Evolutionary conservation across 1,140 invertebrate genomes (phyloP).

Genomic region (Brachionus sp.): DNA sequence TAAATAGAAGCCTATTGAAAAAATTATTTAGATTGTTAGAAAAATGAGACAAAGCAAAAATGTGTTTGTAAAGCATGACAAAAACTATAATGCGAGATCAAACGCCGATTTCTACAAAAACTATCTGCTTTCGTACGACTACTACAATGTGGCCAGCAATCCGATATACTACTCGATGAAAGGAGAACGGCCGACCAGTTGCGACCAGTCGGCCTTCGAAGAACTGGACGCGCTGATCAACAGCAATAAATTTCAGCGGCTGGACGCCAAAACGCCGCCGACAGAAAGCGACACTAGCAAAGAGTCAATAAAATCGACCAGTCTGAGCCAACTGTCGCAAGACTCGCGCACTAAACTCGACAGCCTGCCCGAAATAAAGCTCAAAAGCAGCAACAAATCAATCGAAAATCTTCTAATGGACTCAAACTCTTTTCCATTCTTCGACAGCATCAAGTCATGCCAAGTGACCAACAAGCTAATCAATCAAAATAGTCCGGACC

Average conservation of each 20-base stretch:
- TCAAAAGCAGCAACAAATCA: constrained; percentile 9
- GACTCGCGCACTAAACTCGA: not conserved
- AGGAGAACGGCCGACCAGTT: not conserved
- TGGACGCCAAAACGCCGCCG: not conserved
- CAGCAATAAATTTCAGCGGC: not conserved
- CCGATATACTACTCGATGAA: constrained; percentile 6
- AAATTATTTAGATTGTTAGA: not conserved
- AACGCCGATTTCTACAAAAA: constrained; percentile 7
- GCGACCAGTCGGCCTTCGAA: not conserved
- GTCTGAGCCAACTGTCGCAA: not conserved
- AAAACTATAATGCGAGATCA: not conserved
- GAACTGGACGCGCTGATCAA: not conserved
- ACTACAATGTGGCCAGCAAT: not conserved
- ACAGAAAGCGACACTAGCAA: not conserved
- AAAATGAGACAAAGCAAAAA: not conserved
- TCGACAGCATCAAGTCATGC: not conserved
- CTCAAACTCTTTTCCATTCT: not conserved
- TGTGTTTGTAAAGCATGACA: not conserved
- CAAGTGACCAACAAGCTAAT: not conserved
- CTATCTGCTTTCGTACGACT: not conserved
- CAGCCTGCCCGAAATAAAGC: not conserved
- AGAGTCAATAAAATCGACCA: not conserved
- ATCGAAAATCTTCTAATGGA: not conserved
- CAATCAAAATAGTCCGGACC: not conserved
- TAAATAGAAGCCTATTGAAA: not conserved